Evolutionary conservation across 2,113 vertebrate genomes (phyloP).

Genomic region (Synchiropus splendidus): DNA sequence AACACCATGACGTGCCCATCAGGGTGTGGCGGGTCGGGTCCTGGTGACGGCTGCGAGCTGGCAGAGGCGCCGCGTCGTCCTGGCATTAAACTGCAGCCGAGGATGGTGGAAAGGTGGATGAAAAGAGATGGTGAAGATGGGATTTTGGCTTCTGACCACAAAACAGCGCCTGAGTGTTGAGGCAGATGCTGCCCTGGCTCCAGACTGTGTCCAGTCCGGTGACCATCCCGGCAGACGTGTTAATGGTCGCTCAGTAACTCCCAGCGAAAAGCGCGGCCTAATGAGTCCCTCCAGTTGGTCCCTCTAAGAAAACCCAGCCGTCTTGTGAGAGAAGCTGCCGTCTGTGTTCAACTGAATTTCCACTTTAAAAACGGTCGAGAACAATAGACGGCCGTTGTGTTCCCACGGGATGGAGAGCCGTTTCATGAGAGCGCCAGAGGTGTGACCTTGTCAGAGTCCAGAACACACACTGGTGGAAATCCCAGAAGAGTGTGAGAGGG

Average conservation of each 20-base stretch:
- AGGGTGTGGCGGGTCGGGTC: constrained; percentile 24
- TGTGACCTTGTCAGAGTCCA: constrained; percentile 31
- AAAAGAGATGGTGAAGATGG: constrained; percentile 24
- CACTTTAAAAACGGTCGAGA: constrained; percentile 44
- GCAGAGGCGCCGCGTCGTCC: constrained; percentile 32
- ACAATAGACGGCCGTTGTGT: constrained; percentile 43
- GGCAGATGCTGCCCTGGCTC: constrained; percentile 9
- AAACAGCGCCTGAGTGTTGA: constrained; percentile 28
- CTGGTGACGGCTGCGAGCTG: constrained; percentile 35
- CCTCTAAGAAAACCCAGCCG: constrained; percentile 41
- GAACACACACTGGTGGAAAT: constrained; percentile 22
- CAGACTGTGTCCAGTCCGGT: constrained; percentile 18
- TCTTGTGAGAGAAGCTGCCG: constrained; percentile 33
- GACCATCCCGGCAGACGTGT: constrained; percentile 27
- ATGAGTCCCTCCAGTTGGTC: constrained; percentile 27
- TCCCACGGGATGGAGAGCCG: constrained; percentile 40
- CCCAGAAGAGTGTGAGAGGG: constrained; percentile 28
- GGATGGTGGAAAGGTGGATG: constrained; percentile 43
- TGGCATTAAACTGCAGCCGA: constrained; percentile 20
- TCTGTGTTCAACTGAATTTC: constrained; percentile 50
- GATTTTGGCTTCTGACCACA: constrained; percentile 32
- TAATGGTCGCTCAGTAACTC: constrained; percentile 40
- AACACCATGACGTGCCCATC: constrained; percentile 11
- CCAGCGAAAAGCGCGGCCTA: constrained; percentile 32
- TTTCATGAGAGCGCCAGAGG: constrained; percentile 47